These are phyloP conservation scores for Diaperis boleti DNA, from an alignment of 2,888 invertebrate genomes.

Conservation along the genomic window DNA sequence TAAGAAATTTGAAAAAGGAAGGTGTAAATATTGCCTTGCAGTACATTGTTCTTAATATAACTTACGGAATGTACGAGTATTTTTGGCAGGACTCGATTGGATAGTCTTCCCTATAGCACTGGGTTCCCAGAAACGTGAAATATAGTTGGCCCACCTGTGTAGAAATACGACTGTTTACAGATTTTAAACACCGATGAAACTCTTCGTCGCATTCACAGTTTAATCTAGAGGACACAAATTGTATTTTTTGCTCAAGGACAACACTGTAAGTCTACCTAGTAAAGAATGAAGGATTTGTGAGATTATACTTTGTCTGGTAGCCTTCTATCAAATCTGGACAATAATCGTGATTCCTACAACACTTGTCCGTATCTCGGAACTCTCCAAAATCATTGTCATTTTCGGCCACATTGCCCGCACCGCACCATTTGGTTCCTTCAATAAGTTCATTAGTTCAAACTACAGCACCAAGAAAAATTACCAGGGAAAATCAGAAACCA, in stretches of 20 bases:
- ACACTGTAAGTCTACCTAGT: conserved; percentile 2
- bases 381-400: conserved; percentile 76
- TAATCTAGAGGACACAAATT: conserved; percentile 64
- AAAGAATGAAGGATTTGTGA: conserved; percentile 58
- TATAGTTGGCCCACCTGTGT: conserved; percentile 69
- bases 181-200: conserved; percentile 68
- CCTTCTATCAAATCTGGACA: conserved; percentile 73
- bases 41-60: conserved; percentile 54
- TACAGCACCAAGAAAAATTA: conserved; percentile 36
- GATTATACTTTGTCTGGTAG: conserved; percentile 56
- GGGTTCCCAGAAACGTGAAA: conserved; percentile 70
- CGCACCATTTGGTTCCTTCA: conserved; percentile 85
- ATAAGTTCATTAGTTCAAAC: not conserved
- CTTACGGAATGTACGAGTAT: conserved; percentile 66
- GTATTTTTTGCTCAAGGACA: not conserved
- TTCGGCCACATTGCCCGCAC: conserved; percentile 75
- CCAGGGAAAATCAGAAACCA: conserved; percentile 56
- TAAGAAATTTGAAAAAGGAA: too few relatives aligned
- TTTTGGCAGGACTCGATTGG: conserved; percentile 69
- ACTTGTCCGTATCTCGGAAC: conserved; percentile 74
- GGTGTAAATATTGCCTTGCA: conserved; percentile 2
- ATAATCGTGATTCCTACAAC: conserved; percentile 80
- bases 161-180: conserved; percentile 61
- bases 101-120: conserved; percentile 73
- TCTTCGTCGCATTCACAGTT: conserved; percentile 70